Conservation (phyloP, 2,113 vertebrate species). For the Probosciger aterrimus region DNA sequence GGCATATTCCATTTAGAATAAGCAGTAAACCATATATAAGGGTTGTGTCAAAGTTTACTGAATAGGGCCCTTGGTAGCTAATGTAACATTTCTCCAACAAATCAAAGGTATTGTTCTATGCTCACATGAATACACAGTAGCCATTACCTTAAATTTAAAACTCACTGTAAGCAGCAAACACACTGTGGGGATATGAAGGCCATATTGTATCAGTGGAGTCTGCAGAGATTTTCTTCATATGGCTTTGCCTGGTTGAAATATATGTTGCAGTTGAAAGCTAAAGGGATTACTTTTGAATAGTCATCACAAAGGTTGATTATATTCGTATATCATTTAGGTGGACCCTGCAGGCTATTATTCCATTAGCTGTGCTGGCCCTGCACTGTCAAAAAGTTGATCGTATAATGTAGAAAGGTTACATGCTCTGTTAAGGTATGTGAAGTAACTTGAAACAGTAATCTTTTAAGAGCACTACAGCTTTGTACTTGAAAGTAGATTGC, state of each 20-base stretch:
- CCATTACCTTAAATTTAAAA: conserved; percentile 84
- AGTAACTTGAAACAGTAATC: conserved; percentile 75
- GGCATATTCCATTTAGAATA: conserved; percentile 64
- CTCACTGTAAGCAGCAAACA: conserved; percentile 66
- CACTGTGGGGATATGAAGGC: conserved; percentile 72
- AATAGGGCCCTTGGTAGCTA: conserved; percentile 76
- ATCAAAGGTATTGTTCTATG: conserved; percentile 79
- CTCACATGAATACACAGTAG: conserved; percentile 81
- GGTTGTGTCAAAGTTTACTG: conserved; percentile 77
- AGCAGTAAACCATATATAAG: conserved; percentile 73
- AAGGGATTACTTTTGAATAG: conserved; percentile 87
- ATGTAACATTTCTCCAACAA: conserved; percentile 77
- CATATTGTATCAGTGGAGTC: conserved; percentile 78
- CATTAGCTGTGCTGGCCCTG: conserved; percentile 82
- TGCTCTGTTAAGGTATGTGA: conserved; percentile 80
- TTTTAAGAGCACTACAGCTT: conserved; percentile 44
- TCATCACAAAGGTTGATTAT: conserved; percentile 91
- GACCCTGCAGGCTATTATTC: conserved; percentile 88
- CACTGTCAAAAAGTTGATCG: conserved; percentile 84
- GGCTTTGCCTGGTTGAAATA: conserved; percentile 81
- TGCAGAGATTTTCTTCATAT: conserved; percentile 81
- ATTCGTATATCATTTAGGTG: conserved; percentile 88
- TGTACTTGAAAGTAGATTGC: conserved; percentile 38
- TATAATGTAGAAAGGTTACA: conserved; percentile 79
- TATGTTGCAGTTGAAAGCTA: conserved; percentile 81